phyloP scores from a whole-genome alignment of 2,888 invertebrate genomes.

The Archips xylosteana region DNA sequence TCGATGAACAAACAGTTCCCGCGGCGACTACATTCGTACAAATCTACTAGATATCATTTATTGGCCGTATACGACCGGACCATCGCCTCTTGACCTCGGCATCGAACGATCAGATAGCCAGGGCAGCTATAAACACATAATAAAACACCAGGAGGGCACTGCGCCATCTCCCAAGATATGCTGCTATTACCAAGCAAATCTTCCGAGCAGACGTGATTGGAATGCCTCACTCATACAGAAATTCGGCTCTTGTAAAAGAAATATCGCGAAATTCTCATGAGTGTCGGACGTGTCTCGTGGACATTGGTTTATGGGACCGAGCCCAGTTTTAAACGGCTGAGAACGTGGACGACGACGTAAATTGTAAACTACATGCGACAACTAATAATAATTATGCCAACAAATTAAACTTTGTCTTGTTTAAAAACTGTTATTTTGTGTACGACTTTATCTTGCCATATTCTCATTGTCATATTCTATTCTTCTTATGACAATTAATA shows the following conservation, averaged over 20 bases:
- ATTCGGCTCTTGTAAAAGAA: conserved; percentile 17
- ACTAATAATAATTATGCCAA: background rate
- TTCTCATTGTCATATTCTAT: too few relatives aligned
- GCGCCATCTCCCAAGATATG: conserved; percentile 49
- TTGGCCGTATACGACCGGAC: conserved; percentile 35
- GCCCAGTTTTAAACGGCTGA: background rate
- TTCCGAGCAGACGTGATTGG: conserved; percentile 47
- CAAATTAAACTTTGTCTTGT: too few relatives aligned
- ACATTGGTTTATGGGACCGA: conserved; percentile 7
- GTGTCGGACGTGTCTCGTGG: conserved; percentile 20
- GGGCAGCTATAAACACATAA: conserved; percentile 72
- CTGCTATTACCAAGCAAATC: conserved; percentile 47
- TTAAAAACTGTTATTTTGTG: too few relatives aligned
- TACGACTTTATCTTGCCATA: too few relatives aligned
- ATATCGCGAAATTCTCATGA: conserved; percentile 19
- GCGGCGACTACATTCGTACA: conserved; percentile 7
- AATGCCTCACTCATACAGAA: conserved; percentile 36
- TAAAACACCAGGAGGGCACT: conserved; percentile 54
- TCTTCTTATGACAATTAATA: too few relatives aligned
- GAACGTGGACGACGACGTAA: background rate
- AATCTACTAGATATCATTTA: conserved; percentile 39
- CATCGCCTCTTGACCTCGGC: conserved; percentile 45
- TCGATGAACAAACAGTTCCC: background rate
- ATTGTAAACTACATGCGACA: background rate
- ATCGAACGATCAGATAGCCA: conserved; percentile 62